Base-by-base conservation (phyloP, 2,113 vertebrate genomes). In the Lota lota region DNA sequence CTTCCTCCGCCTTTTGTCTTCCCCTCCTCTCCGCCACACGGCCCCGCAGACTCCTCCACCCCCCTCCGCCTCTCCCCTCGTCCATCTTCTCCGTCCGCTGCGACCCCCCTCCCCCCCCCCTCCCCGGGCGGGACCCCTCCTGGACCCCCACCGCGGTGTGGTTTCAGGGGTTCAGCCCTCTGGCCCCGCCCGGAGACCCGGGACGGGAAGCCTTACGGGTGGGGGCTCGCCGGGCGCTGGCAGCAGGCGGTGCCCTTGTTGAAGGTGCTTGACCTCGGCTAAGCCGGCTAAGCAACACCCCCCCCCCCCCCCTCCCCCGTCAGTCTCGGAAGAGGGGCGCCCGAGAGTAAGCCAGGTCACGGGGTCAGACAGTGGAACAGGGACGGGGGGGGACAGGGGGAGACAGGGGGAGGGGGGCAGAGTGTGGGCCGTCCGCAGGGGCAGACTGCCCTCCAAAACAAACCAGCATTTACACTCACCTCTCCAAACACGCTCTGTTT, bases 271-370 rank as follows among this genome's bases (percentile, higher is more conserved):
- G 90, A 90, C 88, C 90, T 71, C 83, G 79, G 66, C 78, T 91
- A 91, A 91, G 90, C 87, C 79, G 66, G 77, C 80, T 90, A 90
- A 91, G 85, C 81, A 88, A 82, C 86, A 84, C 85, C 82, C 58
- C 81, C 68, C 19, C 19, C 8, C 57, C n/a, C 20, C 57, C 11
- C 54, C 15, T 5, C 54, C 54, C 17, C 15, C 54, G 63, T 73
- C 83, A 74, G 90, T 86, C 86, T 85, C 77, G 85, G 79, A 82
- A 88, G 81, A 74, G 72, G 82, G 77, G 24, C 24, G 24, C 72
- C 77, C 33, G 75, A 67, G 81, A 66, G 79, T 85, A 83, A 85
- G 80, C 81, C 64, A 33, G 88, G 85, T 77, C 85, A 82, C 56
- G 82, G 72, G 89, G 86, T 88, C 87, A 89, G 81, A 86, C 76